Conservation (phyloP, 64 coral and sea anemone genomes). For the Stylophora pistillata region DNA sequence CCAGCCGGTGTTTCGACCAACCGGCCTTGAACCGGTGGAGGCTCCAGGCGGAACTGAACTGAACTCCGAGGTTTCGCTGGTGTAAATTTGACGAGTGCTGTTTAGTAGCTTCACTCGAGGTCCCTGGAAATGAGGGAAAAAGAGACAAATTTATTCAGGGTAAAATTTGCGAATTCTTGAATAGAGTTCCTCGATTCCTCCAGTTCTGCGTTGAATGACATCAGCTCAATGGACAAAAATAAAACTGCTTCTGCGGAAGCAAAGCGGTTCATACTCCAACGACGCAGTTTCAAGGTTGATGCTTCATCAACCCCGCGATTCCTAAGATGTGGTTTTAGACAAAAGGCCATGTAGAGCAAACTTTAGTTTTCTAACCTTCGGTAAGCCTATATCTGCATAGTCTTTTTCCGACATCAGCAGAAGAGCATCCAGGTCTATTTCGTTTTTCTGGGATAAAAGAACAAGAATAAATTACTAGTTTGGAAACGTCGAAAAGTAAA, state of each 20-base stretch:
- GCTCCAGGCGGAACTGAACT: slow-evolving; percentile 11
- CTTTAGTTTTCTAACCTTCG: slow-evolving; percentile 56
- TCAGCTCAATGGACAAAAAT: neutral
- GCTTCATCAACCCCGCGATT: too few relatives aligned
- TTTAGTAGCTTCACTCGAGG: slow-evolving; percentile 63
- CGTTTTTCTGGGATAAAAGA: slow-evolving; percentile 82
- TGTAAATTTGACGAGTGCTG: slow-evolving; percentile 54
- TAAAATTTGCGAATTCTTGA: neutral
- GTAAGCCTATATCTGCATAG: slow-evolving; percentile 96
- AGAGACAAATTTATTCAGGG: neutral
- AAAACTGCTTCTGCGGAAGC: too few relatives aligned
- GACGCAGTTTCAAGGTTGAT: too few relatives aligned
- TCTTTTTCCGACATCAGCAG: slow-evolving; percentile 99
- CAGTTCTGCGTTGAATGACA: neutral
- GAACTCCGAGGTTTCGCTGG: slow-evolving; percentile 51
- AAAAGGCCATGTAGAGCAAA: too few relatives aligned
- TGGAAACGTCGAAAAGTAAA: neutral
- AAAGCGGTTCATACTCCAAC: too few relatives aligned
- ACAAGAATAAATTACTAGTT: neutral
- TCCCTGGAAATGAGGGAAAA: slow-evolving; percentile 33
- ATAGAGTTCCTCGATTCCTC: too few relatives aligned
- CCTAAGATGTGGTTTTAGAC: too few relatives aligned
- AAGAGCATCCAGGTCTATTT: slow-evolving; percentile 98
- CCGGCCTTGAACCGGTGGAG: slow-evolving; percentile 39
- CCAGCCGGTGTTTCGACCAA: slow-evolving; percentile 44